These are phyloP conservation scores for Schizopygopsis pylzovi DNA, from an alignment of 2,797 vertebrate species.

Conservation along the genomic window DNA sequence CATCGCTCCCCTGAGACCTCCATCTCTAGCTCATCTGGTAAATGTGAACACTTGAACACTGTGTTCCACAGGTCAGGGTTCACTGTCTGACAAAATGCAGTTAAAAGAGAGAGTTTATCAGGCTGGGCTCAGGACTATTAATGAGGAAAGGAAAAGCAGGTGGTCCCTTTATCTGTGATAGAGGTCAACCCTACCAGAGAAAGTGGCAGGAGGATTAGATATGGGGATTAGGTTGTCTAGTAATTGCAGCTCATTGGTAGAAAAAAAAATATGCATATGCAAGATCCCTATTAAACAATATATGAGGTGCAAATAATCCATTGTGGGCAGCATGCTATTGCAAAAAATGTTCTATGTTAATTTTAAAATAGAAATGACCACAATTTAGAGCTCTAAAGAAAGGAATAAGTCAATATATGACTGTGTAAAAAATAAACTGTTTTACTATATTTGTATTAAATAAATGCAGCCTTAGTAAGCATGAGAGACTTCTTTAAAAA, in stretches of 20 bases:
- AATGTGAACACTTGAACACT: conserved; percentile 40
- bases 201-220: conserved; percentile 68
- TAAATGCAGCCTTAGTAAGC: background rate
- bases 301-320: conserved; percentile 56
- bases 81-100: conserved; percentile 64
- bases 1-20: conserved; percentile 14
- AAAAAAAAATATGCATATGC: conserved; percentile 68
- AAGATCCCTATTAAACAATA: conserved; percentile 72
- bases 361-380: background rate
- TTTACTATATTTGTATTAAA: background rate
- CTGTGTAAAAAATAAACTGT: too few relatives aligned
- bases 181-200: conserved; percentile 73
- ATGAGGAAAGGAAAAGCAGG: conserved; percentile 66
- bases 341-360: conserved; percentile 67
- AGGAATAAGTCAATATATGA: conserved; percentile 24
- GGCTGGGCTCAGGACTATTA: conserved; percentile 64
- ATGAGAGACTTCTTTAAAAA: background rate
- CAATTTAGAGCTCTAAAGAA: background rate
- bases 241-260: conserved; percentile 70
- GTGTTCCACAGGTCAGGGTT: conserved; percentile 54
- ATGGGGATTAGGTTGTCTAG: conserved; percentile 74
- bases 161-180: conserved; percentile 73
- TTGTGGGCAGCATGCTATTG: conserved; percentile 63
- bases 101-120: conserved; percentile 70
- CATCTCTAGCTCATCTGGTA: conserved; percentile 36